Base-by-base conservation (phyloP, 1,140 invertebrate species). In the Aphidius ervi region DNA sequence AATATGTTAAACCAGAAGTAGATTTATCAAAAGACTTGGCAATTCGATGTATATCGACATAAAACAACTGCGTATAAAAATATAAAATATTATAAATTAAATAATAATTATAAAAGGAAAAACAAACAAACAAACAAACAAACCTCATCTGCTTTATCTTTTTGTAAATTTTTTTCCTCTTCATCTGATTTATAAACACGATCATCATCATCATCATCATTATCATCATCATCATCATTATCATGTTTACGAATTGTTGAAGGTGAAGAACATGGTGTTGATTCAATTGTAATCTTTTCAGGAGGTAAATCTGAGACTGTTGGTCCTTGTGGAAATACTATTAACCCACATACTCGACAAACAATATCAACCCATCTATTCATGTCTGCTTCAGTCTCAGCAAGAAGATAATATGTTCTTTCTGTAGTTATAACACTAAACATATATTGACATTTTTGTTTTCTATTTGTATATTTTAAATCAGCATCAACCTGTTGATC, bases 361-460 rank as follows among this genome's bases (percentile, higher is more conserved):
- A 98, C 91, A 66, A 89, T 93, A 71, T 93, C 88, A 1, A 97
- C 94, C 95, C 95, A 98, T 73, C 89, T 90, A 65, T 91, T 90
- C 95, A 97, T 97, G 67, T 96, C 93, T 54, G 84, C 82, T 73
- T 95, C 92, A 41, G 88, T 90, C 68, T 95, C 92, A 3, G 94
- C 93, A 47, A 94, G 93, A 62, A 98, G 81, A 80, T 94, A 96
- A 78, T 96, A 97, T 50, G 87, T 90, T 63, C 95, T 82, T 68
- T 90, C 90, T 43, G 91, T 88, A 45, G 93, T 96, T 74, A 89
- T 89, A 10, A 96, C 88, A 72, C 92, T 90, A 75, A 96, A 95
- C 81, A 95, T 92, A 63, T 87, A 89, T 20, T 87, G 88, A 76
- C 92, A 91, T 70, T 91, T 90, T 67, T 90, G 86, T 72, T 90